Conservation (phyloP, 2,888 invertebrate genomes). For the Ophion ellenae region DNA sequence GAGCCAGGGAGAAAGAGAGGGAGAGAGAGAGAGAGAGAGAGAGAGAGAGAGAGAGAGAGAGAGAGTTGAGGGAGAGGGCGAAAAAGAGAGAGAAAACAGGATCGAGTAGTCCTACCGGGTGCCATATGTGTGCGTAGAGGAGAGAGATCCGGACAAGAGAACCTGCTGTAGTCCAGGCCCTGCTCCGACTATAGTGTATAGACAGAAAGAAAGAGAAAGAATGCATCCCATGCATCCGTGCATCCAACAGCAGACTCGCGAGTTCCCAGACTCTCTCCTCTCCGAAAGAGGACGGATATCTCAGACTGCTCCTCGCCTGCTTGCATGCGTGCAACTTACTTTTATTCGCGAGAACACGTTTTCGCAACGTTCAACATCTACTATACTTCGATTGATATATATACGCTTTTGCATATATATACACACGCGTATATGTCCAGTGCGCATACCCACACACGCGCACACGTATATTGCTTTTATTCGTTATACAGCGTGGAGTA, state of each 20-base stretch:
- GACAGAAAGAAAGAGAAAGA: slow-evolving; percentile 61
- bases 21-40: slow-evolving; percentile 43
- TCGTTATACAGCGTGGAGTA: neutral
- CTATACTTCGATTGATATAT: slow-evolving; percentile 23
- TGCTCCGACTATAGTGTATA: slow-evolving; percentile 15
- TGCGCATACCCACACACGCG: slow-evolving; percentile 18
- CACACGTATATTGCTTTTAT: slow-evolving; percentile 30
- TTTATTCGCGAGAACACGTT: slow-evolving; percentile 63
- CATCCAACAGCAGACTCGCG: slow-evolving; percentile 63
- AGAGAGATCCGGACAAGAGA: slow-evolving; percentile 53
- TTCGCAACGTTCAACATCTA: slow-evolving; percentile 59
- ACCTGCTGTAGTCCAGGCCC: slow-evolving; percentile 53
- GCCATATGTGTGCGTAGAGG: slow-evolving; percentile 59
- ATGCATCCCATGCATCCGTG: slow-evolving; percentile 72
- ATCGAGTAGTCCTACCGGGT: slow-evolving; percentile 45
- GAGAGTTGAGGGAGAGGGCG: slow-evolving; percentile 34
- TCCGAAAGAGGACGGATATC: slow-evolving; percentile 39
- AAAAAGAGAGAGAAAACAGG: slow-evolving; percentile 28
- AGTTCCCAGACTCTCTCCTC: slow-evolving; percentile 63
- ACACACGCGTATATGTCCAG: slow-evolving; percentile 8
- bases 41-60: slow-evolving; percentile 2
- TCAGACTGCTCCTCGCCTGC: slow-evolving; percentile 35
- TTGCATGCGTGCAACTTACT: slow-evolving; percentile 59
- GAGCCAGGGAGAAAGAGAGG: neutral
- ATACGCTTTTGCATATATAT: neutral